These are phyloP conservation scores for Shinisaurus crocodilurus DNA, from an alignment of 2,113 vertebrate genomes.

Conservation along the genomic window DNA sequence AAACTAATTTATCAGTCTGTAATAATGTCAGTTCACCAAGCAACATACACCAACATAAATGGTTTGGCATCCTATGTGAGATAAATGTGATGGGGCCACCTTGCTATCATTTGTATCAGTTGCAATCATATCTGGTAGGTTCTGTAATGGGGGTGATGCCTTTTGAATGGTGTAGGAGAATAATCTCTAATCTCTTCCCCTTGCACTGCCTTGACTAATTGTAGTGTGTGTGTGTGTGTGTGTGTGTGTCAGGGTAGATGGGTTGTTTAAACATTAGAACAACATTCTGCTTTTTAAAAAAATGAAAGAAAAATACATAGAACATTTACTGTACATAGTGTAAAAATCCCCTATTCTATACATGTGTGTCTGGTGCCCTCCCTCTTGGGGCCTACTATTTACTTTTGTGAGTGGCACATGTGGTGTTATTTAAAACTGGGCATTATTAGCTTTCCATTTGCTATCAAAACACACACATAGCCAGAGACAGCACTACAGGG, in stretches of 20 bases:
- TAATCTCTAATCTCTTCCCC: not conserved
- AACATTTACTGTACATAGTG: not conserved
- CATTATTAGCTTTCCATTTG: not conserved
- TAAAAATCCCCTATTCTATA: not conserved
- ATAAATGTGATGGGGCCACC: not conserved
- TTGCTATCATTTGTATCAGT: not conserved
- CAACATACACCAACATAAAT: not conserved
- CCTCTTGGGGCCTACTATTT: too few species aligned
- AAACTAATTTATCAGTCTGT: not conserved
- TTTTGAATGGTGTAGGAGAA: not conserved
- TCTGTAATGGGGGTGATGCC: not conserved
- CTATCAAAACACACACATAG: not conserved
- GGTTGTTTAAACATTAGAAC: not conserved
- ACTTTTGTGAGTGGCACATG: not conserved
- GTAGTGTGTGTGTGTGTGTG: not conserved
- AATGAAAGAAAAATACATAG: not conserved
- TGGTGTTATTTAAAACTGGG: not conserved
- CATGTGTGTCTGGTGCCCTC: not conserved
- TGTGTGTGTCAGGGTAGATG: not conserved
- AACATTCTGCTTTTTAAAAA: not conserved
- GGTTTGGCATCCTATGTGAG: not conserved
- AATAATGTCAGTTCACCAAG: not conserved
- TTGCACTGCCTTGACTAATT: not conserved
- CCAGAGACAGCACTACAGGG: not conserved
- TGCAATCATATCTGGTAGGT: not conserved